These are phyloP conservation scores for Paratilapia polleni DNA, from an alignment of 2,113 vertebrate species.

Conservation along the genomic window DNA sequence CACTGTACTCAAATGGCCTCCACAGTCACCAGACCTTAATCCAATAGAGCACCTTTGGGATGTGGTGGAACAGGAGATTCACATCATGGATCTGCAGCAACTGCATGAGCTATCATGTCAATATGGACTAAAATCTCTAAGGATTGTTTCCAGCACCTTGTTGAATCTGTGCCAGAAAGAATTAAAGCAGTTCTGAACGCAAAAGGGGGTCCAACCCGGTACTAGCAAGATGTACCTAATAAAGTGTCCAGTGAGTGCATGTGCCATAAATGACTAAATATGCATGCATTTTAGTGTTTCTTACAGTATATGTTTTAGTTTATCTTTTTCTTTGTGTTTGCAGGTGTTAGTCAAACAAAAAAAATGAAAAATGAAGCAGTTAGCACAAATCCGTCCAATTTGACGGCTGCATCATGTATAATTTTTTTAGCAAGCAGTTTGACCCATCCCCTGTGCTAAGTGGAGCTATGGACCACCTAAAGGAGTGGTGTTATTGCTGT, in stretches of 20 bases:
- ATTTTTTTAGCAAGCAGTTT: neutral
- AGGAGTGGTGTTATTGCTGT: neutral
- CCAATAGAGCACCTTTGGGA: neutral
- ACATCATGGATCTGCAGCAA: neutral
- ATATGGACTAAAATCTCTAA: neutral
- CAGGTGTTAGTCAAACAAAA: neutral
- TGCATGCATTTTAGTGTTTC: neutral
- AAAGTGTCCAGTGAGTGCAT: neutral
- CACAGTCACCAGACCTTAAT: neutral
- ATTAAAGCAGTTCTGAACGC: neutral
- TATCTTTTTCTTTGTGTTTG: neutral
- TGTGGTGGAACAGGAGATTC: neutral
- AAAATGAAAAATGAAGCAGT: neutral
- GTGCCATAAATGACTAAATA: neutral
- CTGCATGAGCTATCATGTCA: neutral
- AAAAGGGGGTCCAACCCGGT: neutral
- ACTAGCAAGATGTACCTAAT: neutral
- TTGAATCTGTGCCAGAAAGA: neutral
- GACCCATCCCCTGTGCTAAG: neutral
- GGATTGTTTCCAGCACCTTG: neutral
- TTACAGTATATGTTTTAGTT: neutral
- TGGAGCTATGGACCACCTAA: neutral
- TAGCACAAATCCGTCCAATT: constrained; percentile 3
- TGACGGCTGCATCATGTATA: neutral
- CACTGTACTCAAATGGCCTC: neutral